Conservation (phyloP, 2,797 vertebrate genomes). For the Microctenopoma stevenorrisi region DNA sequence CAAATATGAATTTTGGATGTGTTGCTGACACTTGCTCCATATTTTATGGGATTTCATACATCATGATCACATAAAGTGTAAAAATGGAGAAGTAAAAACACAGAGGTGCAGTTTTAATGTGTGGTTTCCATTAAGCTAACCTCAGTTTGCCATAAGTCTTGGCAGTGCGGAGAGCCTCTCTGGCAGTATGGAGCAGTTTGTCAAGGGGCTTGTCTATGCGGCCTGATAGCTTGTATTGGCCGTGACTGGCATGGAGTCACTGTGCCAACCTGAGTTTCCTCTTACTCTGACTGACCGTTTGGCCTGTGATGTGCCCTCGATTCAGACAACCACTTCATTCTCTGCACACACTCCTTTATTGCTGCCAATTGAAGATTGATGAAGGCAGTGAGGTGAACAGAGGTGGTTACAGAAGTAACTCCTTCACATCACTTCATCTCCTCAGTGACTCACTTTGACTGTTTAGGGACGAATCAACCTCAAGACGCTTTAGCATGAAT, state of each 20-base stretch:
- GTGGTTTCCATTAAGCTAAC: constrained; percentile 64
- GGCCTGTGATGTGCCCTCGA: constrained; percentile 49
- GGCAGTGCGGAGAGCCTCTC: constrained; percentile 48
- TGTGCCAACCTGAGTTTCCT: constrained; percentile 66
- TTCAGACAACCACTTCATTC: constrained; percentile 58
- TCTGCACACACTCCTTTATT: constrained; percentile 69
- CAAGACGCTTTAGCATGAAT: constrained; percentile 31
- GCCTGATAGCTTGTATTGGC: constrained; percentile 76
- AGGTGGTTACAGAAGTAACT: constrained; percentile 61
- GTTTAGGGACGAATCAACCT: constrained; percentile 37
- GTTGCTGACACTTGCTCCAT: constrained; percentile 35
- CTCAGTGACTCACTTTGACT: constrained; percentile 36
- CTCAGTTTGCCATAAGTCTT: constrained; percentile 58
- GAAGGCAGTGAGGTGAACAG: constrained; percentile 66
- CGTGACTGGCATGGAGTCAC: constrained; percentile 54
- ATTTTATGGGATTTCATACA: constrained; percentile 51
- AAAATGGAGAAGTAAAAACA: constrained; percentile 63
- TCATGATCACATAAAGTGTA: constrained; percentile 52
- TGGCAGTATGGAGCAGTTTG: constrained; percentile 43
- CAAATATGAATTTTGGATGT: constrained; percentile 49
- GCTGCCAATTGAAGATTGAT: constrained; percentile 69
- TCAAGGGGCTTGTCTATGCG: constrained; percentile 55
- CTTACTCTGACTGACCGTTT: constrained; percentile 68
- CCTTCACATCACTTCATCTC: constrained; percentile 45
- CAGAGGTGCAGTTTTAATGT: constrained; percentile 48